Evolutionary conservation across 2,797 vertebrate species (phyloP).

Genomic region (Bucorvus abyssinicus): DNA sequence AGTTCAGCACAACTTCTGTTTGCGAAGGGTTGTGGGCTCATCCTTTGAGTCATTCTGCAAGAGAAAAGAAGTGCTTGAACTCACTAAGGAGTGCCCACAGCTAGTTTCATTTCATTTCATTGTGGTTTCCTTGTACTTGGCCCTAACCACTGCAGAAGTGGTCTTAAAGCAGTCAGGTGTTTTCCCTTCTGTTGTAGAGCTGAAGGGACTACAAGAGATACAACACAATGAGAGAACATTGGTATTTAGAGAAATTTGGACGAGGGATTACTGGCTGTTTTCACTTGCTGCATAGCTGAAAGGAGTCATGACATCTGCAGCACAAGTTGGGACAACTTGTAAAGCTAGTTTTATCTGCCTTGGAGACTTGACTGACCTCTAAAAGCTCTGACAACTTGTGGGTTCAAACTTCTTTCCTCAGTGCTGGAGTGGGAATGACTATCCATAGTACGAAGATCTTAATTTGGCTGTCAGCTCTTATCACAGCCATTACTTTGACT

Average conservation of each 20-base stretch:
- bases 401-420: not conserved
- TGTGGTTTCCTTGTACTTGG: not conserved
- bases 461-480: conserved; percentile 35
- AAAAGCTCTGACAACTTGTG: not conserved
- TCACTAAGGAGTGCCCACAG: not conserved
- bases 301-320: not conserved
- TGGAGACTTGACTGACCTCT: not conserved
- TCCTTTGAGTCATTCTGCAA: not conserved
- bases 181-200: not conserved
- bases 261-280: not conserved
- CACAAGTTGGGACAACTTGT: not conserved
- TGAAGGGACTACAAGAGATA: not conserved
- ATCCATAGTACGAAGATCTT: not conserved
- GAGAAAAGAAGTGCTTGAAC: not conserved
- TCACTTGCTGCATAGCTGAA: not conserved
- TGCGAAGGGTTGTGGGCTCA: not conserved
- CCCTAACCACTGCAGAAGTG: not conserved
- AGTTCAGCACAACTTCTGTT: not conserved
- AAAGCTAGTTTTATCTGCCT: conserved; percentile 3
- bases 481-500: not conserved
- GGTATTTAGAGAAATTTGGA: not conserved
- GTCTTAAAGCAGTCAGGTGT: not conserved
- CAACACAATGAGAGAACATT: not conserved
- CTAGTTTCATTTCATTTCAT: not conserved
- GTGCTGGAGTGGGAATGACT: not conserved